Conservation (phyloP, 2,888 invertebrate species). For the Drosophila fungiperda region DNA sequence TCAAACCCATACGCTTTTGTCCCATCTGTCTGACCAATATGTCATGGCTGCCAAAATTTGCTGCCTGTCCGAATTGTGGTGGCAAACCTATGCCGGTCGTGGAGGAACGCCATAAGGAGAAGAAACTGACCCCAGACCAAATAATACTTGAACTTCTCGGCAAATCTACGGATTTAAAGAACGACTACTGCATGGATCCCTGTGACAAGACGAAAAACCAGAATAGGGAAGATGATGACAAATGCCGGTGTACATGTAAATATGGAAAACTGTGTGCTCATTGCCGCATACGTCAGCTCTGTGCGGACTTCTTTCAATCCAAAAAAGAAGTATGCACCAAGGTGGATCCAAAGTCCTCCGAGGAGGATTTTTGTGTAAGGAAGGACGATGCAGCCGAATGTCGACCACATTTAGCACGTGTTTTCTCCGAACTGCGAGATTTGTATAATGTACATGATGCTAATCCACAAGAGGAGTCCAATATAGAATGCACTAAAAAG, state of each 20-base stretch:
- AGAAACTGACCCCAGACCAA: constrained; percentile 71
- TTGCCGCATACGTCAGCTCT: constrained; percentile 74
- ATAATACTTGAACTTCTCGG: constrained; percentile 75
- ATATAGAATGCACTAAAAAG: constrained; percentile 7
- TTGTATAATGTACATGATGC: constrained; percentile 74
- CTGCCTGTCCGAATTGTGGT: constrained; percentile 83
- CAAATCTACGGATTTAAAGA: constrained; percentile 21
- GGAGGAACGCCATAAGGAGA: constrained; percentile 72
- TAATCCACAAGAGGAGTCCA: constrained; percentile 13
- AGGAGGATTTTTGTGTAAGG: constrained; percentile 65
- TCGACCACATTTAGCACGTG: constrained; percentile 76
- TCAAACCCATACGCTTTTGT: constrained; percentile 72
- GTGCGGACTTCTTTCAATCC: constrained; percentile 58
- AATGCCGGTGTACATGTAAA: constrained; percentile 72
- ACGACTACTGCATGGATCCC: constrained; percentile 60
- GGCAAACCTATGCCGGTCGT: constrained; percentile 78
- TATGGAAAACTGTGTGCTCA: constrained; percentile 69
- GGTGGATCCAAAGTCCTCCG: constrained; percentile 40
- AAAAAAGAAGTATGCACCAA: constrained; percentile 40
- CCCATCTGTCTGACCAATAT: constrained; percentile 82
- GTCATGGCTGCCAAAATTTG: constrained; percentile 85
- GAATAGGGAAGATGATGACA: not conserved
- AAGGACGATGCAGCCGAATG: constrained; percentile 56
- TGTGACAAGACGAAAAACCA: constrained; percentile 29
- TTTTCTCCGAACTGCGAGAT: constrained; percentile 78